phyloP scores from a whole-genome alignment of 2,888 invertebrate species.

The Cephus nigrinus region DNA sequence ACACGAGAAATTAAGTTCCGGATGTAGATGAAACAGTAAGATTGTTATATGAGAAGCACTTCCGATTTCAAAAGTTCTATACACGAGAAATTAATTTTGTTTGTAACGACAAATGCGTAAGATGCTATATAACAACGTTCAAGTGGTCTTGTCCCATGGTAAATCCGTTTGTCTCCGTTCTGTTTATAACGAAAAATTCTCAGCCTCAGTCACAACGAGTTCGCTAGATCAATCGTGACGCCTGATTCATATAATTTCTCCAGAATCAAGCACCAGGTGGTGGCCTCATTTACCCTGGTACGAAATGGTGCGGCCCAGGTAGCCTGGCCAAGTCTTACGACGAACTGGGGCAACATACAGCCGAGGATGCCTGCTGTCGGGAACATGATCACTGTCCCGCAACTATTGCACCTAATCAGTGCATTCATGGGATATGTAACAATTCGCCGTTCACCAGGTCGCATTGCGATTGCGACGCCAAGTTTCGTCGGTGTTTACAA shows the following conservation, averaged over 20 bases:
- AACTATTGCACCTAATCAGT: conserved; percentile 71
- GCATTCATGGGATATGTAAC: conserved; percentile 76
- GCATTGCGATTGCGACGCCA: conserved; percentile 81
- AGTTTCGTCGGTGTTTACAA: conserved; percentile 77
- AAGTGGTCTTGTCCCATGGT: background rate
- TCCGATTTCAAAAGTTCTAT: background rate
- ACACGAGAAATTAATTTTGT: background rate
- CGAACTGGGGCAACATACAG: conserved; percentile 74
- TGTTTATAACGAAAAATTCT: too few relatives aligned
- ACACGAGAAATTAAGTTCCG: background rate
- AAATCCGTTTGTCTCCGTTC: background rate
- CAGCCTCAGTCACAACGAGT: background rate
- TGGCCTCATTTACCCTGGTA: conserved; percentile 71
- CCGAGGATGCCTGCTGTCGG: conserved; percentile 79
- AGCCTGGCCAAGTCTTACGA: conserved; percentile 72
- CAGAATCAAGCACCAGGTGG: conserved; percentile 51
- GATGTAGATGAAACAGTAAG: background rate
- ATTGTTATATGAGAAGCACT: background rate
- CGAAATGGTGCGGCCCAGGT: conserved; percentile 84
- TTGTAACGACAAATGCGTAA: background rate
- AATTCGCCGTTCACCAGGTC: conserved; percentile 76
- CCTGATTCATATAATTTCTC: background rate
- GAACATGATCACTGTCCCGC: conserved; percentile 79
- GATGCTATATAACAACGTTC: background rate
- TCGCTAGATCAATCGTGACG: background rate